These are phyloP conservation scores for Strix aluco DNA, from an alignment of 2,113 vertebrate genomes.

Conservation along the genomic window DNA sequence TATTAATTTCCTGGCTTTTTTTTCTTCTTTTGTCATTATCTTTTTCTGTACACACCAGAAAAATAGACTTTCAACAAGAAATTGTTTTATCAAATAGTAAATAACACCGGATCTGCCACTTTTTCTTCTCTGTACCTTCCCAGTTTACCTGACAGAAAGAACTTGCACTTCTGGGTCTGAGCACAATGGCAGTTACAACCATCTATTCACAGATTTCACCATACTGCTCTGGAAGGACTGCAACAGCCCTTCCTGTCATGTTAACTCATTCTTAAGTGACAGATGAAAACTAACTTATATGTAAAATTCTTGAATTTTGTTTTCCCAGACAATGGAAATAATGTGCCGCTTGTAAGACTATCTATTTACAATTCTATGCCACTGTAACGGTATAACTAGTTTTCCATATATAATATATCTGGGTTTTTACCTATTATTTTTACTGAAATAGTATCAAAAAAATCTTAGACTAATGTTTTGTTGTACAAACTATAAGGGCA, in stretches of 20 bases:
- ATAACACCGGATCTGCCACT: neutral
- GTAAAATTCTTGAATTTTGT: neutral
- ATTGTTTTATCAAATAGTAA: neutral
- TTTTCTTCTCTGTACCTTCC: neutral
- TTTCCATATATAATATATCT: neutral
- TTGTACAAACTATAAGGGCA: neutral
- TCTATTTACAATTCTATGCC: neutral
- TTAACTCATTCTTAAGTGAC: neutral
- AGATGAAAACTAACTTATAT: neutral
- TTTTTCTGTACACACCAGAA: neutral
- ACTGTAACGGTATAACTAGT: neutral
- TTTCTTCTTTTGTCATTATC: neutral
- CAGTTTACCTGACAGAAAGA: neutral
- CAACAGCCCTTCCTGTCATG: neutral
- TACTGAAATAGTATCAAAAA: neutral
- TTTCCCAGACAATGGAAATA: neutral
- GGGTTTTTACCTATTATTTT: neutral
- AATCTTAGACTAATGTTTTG: accelerated
- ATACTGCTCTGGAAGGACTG: neutral
- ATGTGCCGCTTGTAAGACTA: neutral
- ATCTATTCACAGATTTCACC: neutral
- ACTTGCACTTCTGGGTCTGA: neutral
- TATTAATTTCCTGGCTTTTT: neutral
- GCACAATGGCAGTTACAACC: neutral
- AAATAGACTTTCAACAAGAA: neutral